Base-by-base conservation (phyloP, 2,888 invertebrate species). In the Andrena trimmerana region DNA sequence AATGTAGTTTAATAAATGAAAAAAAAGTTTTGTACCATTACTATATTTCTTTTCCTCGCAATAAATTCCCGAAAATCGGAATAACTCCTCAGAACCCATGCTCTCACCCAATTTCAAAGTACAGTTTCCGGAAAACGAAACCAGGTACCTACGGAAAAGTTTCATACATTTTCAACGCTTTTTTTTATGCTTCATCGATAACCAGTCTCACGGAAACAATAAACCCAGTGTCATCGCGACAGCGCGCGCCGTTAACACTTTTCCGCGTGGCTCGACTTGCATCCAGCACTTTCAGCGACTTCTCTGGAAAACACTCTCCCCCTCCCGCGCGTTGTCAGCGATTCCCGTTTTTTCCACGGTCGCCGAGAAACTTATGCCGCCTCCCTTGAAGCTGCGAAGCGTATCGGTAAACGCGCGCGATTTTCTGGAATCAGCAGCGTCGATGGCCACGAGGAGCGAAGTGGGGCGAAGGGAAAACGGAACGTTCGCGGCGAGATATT, bases 351-450 rank as follows among this genome's bases (percentile, higher is more conserved):
- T 54, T 57, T 29, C 20, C 73, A 62, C 42, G 52, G 52, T 24
- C 75, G 54, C 27, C 59, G 31, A 2, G 42, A 68, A 62, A 78
- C 52, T 63, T 75, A 77, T 71, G 3, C 5, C 16, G 13, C 42
- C 65, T 71, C 54, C 50, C 24, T 42, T 70, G 42, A 13, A 24
- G 67, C 60, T 52, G 24, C 48, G 59, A 29, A 27, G 73, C 73
- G 36, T 75, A 75, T 75, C 75, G 69, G 69, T 69, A 62, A 75
- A 68, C 68, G 62, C 69, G 50, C 48, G 6, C 24, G 59, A 50
- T 36, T 77, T 50, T 67, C 66, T 36, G 66, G 60, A 67, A 67
- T 74, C 74, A 62, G 50, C 60, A 67, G 62, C 60, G 13, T 63
- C 8, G 50, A 36, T 3, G 2, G 20, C 59, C 31, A 68, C 59